A percentile compares a stretch with the other conserved stretches of the same genome.
Conservation (phyloP, 2,888 invertebrate species). For the Pycnomerus fuliginosus region DNA sequence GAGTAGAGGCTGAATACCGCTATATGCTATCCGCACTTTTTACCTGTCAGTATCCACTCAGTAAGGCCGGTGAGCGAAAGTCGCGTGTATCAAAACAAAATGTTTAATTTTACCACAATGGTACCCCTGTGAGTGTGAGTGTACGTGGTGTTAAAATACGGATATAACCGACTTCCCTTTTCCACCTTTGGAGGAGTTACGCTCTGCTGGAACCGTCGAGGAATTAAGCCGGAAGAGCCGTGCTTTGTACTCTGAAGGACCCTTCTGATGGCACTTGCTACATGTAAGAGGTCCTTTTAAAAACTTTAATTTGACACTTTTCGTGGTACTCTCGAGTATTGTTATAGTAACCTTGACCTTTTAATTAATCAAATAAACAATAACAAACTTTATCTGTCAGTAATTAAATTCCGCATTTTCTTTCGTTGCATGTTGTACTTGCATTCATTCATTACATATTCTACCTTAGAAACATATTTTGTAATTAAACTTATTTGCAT, state of each 20-base stretch:
- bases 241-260: slow-evolving; percentile 27
- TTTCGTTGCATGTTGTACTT: not conserved
- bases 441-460: slow-evolving; percentile 5
- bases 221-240: slow-evolving; percentile 29
- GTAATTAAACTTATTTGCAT: slow-evolving; percentile 15
- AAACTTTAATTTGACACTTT: too few species aligned
- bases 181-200: slow-evolving; percentile 13
- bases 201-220: slow-evolving; percentile 9
- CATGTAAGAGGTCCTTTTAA: slow-evolving; percentile 24
- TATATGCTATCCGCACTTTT: slow-evolving; percentile 43
- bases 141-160: slow-evolving; percentile 10
- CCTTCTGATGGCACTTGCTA: slow-evolving; percentile 30
- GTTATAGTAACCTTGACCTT: too few species aligned
- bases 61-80: slow-evolving; percentile 41
- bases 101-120: slow-evolving; percentile 7
- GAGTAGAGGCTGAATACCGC: slow-evolving; percentile 38
- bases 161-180: slow-evolving; percentile 5
- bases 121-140: slow-evolving; percentile 5
- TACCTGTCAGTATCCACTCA: slow-evolving; percentile 40
- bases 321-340: too few species aligned
- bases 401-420: slow-evolving; percentile 1
- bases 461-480: slow-evolving; percentile 14
- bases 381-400: too few species aligned
- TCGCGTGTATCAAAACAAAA: slow-evolving; percentile 27
- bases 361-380: too few species aligned